Evolutionary conservation across 1,140 invertebrate genomes (phyloP).

Genomic region (Grapholita molesta): DNA sequence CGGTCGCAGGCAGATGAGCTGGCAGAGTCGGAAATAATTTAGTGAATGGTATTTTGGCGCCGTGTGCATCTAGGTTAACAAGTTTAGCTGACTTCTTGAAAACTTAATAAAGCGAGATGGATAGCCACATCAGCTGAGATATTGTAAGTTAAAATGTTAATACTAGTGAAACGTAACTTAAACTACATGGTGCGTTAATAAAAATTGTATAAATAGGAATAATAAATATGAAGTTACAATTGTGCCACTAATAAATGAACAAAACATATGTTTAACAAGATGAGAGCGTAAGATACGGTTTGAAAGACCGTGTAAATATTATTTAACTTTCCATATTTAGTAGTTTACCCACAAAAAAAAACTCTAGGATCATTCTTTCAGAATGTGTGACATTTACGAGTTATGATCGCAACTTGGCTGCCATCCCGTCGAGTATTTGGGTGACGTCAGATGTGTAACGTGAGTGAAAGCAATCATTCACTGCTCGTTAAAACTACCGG

Average conservation of each 20-base stretch:
- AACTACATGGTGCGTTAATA: too few relatives aligned
- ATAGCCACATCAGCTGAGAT: not conserved
- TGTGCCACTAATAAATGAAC: not conserved
- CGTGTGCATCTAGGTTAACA: constrained; percentile 11
- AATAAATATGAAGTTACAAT: too few relatives aligned
- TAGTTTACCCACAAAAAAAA: too few relatives aligned
- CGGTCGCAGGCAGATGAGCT: constrained; percentile 12
- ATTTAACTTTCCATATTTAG: too few relatives aligned
- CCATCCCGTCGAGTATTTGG: not conserved
- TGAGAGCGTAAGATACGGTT: too few relatives aligned
- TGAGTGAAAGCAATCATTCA: constrained; percentile 13
- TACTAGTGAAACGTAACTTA: too few relatives aligned
- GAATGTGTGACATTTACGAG: not conserved
- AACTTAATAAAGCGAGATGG: not conserved
- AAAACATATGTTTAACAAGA: not conserved
- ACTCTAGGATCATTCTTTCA: not conserved
- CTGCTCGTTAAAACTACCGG: constrained; percentile 5
- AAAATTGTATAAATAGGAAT: too few relatives aligned
- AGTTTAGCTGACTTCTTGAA: not conserved
- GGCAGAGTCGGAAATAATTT: not conserved
- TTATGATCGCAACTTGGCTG: not conserved
- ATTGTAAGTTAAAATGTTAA: too few relatives aligned
- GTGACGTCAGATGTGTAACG: constrained; percentile 8
- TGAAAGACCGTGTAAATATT: too few relatives aligned
- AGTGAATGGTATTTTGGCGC: constrained; percentile 1